Conservation (phyloP, 2,797 vertebrate genomes). For the Discoglossus pictus region DNA sequence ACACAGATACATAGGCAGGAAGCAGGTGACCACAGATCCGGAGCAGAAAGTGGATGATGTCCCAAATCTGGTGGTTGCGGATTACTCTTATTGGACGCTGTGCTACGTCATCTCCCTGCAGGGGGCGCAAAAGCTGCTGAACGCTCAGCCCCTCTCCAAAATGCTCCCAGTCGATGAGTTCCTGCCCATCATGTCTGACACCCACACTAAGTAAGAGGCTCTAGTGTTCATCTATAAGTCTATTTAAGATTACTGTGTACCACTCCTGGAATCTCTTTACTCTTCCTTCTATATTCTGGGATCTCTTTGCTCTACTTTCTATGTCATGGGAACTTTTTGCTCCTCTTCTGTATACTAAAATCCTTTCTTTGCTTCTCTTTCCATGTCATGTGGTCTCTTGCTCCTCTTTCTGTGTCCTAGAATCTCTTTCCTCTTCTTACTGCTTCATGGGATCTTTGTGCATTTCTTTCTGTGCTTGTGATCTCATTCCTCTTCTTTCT, state of each 20-base stretch:
- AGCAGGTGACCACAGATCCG: constrained; percentile 85
- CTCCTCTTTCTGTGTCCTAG: background rate
- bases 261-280: no score
- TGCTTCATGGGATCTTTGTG: no score
- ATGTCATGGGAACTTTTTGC: no score
- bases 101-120: constrained; percentile 85
- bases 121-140: constrained; percentile 89
- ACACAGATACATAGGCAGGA: constrained; percentile 90
- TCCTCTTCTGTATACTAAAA: no score
- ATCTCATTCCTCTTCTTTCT: no score
- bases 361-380: background rate
- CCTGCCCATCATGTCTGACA: constrained; percentile 96
- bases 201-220: constrained; percentile 88
- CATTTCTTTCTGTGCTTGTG: no score
- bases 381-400: no score
- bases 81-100: constrained; percentile 94
- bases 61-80: constrained; percentile 79
- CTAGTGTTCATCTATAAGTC: no score
- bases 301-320: no score
- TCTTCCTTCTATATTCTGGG: no score
- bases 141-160: constrained; percentile 83
- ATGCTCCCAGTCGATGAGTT: constrained; percentile 97
- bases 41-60: constrained; percentile 79
- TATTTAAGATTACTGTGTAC: no score
- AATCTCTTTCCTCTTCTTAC: background rate